phyloP scores from a whole-genome alignment of 1,140 invertebrate genomes.

The Papilio dardanus region DNA sequence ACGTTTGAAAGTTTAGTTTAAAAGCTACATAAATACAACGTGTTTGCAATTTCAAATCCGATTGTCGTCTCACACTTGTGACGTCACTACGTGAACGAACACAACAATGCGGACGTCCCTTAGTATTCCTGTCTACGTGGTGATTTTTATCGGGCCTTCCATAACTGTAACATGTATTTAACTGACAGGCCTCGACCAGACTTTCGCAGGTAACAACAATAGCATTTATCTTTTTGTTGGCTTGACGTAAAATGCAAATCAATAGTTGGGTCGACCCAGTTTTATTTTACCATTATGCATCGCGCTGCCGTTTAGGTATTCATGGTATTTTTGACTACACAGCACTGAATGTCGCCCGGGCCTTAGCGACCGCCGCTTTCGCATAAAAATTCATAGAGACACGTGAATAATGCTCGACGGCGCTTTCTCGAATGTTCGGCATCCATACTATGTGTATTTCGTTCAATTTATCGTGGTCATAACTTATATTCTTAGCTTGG shows the following conservation, averaged over 20 bases:
- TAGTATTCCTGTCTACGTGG: slow-evolving; percentile 69
- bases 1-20: slow-evolving; percentile 37
- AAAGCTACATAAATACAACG: not conserved
- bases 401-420: slow-evolving; percentile 51
- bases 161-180: slow-evolving; percentile 55
- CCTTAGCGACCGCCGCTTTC: slow-evolving; percentile 52
- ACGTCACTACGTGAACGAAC: slow-evolving; percentile 36
- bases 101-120: slow-evolving; percentile 66
- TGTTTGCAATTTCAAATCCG: slow-evolving; percentile 25
- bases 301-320: slow-evolving; percentile 51
- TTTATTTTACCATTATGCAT: slow-evolving; percentile 75
- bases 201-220: slow-evolving; percentile 72
- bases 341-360: slow-evolving; percentile 40
- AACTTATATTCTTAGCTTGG: slow-evolving; percentile 3
- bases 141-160: slow-evolving; percentile 63
- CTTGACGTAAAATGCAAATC: slow-evolving; percentile 75
- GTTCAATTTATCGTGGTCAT: slow-evolving; percentile 11
- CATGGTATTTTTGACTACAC: slow-evolving; percentile 57
- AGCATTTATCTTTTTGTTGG: slow-evolving; percentile 68
- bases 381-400: slow-evolving; percentile 67
- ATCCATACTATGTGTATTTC: slow-evolving; percentile 32
- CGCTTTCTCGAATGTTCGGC: slow-evolving; percentile 41
- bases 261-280: slow-evolving; percentile 75
- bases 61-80: not conserved
- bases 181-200: slow-evolving; percentile 63